Base-by-base conservation (phyloP, 2,888 invertebrate genomes). In the Rhorus exstirpatorius region DNA sequence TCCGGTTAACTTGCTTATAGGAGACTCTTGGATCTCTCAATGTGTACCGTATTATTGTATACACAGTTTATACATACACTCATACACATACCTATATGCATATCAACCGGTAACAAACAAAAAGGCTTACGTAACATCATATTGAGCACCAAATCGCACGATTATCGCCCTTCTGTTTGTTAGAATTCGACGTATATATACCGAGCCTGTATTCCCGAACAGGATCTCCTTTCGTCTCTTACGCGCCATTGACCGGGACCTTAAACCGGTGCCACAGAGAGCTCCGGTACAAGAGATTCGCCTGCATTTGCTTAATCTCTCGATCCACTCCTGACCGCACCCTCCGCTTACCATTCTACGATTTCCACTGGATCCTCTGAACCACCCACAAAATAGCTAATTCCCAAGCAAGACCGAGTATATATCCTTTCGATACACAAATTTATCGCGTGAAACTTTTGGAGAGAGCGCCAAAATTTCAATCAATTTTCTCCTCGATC, bases 231-330 rank as follows among this genome's bases (percentile, higher is more conserved):
- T 86, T 86, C 87, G 88, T 87, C 89, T 88, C 89, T 91, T 90
- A 90, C 90, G 84, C 88, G 86, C 92, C 92, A 92, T 92, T 92
- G 92, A 92, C 90, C 90, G 84, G 86, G 89, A 89, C 90, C 91
- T 91, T 90, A 89, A 89, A 90, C 86, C 88, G 86, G 74, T 86
- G 77, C 85, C 88, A 83, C 85, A 87, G 86, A 87, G 89, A 83
- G 84, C 78, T 81, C 83, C 58, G 35, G 44, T 55, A 55, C 63
- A 12, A 38, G 60, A 76, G 81, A 82, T 75, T 65, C 53, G 38
- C 44, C 71, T 76, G 76, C 79, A 79, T 91, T 90, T 88, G 89
- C 89, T 89, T 91, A 89, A 89, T 89, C 89, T 90, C 89, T 85
- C 75, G 72, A 79, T 79, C 82, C 70, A 71, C 55, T 63, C 63